Evolutionary conservation across 2,797 vertebrate genomes (phyloP), one percentile per base, ranked within the genome.

Genomic region (Brotogeris chrysoptera): DNA sequence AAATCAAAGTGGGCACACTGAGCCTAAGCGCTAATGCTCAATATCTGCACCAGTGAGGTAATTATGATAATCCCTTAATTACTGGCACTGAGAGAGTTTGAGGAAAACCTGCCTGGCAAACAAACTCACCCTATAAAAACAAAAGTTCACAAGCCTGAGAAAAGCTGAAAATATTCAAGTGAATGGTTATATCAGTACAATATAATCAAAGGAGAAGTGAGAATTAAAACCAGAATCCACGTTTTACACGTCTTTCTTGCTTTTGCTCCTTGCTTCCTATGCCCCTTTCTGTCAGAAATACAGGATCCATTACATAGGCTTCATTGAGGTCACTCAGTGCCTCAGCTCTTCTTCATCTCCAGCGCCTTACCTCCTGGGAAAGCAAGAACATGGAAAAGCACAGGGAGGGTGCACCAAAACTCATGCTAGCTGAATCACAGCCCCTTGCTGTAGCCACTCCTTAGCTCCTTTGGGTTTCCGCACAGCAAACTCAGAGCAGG

Each of bases 11-110:
- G 83, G 94, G 84, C 80, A 91, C 50, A 59, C 82, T 92, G 88
- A 95, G 65, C 73, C 88, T 72, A 52, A 95, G 81, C 0, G 0
- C 78, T 87, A 95, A 93, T 92, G 91, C 92, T 95, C 84, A 92
- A 52, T 92, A 96, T 96, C 92, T 95, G 89, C 82, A 91, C 91
- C 92, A 92, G 28, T 32, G 55, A 86, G 84, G 95, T 94, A 94
- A 97, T 95, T 92, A 91, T 5, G 27, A 76, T 97, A 97, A 96
- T 96, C 96, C 88, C 47, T 96, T 96, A 97, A 97, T 96, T 97
- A 88, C 88, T 91, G 84, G 93, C 95, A 96, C 88, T 5, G 10
- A 39, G 74, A 95, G 80, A 95, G 72, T 93, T 94, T 95, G 71
- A 92, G 89, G 95, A 91, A 97, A 93, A 94, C 92, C 91, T 93